Conservation (phyloP, 2,888 invertebrate genomes). For the Cancer borealis region DNA sequence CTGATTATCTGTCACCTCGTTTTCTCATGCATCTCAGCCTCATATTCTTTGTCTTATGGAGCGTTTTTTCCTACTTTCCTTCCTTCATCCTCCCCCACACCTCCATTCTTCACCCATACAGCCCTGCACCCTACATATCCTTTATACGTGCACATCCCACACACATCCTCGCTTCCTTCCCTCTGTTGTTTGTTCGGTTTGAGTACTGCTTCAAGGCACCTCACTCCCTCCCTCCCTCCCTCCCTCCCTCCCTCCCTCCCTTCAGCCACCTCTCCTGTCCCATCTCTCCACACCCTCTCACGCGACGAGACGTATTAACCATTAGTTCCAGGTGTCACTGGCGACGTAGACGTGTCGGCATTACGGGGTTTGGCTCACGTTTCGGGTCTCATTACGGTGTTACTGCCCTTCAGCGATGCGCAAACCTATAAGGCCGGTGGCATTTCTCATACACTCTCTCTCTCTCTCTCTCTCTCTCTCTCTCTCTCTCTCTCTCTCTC, state of each 20-base stretch:
- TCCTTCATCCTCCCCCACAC: background rate
- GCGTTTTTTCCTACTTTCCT: background rate
- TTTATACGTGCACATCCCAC: background rate
- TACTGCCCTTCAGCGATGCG: background rate
- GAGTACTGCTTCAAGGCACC: too few species aligned
- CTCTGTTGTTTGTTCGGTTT: background rate
- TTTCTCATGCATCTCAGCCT: too few species aligned
- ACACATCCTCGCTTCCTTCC: background rate
- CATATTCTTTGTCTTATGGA: background rate
- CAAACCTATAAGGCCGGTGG: background rate
- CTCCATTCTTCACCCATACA: background rate
- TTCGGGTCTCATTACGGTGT: slow-evolving; percentile 8
- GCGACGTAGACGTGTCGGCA: background rate
- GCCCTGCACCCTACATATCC: too few species aligned
- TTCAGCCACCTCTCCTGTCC: background rate
- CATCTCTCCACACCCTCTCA: background rate
- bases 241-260: too few species aligned
- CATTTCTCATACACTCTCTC: background rate
- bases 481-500: slow-evolving; percentile 1
- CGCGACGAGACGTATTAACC: slow-evolving; percentile 2
- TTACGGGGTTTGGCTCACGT: background rate
- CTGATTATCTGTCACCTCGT: too few species aligned
- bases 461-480: background rate
- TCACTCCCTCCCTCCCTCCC: too few species aligned
- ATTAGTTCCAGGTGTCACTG: background rate